Percentiles rank a stretch among this genome's conserved stretches.
Conservation (phyloP, 2,113 vertebrate species). For the Notarius quadriscutis region DNA sequence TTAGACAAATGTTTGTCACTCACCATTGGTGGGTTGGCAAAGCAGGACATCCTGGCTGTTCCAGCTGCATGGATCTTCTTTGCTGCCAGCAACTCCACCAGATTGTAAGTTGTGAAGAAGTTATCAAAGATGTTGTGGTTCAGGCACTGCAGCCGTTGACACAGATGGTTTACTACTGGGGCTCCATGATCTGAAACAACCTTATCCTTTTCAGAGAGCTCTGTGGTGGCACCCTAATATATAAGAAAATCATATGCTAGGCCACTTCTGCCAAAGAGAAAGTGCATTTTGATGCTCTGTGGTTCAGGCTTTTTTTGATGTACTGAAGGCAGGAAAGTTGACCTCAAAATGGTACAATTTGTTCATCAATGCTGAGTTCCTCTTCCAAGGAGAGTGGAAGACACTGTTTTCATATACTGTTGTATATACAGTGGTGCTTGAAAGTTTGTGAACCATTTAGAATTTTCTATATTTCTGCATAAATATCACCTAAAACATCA, state of each 20-base stretch:
- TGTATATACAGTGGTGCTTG: background rate
- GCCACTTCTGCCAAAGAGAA: background rate
- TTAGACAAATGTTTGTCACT: conserved; percentile 4
- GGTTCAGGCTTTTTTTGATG: background rate
- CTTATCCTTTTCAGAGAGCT: background rate
- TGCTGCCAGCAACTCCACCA: background rate
- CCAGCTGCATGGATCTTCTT: background rate
- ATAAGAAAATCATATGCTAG: conserved; percentile 1
- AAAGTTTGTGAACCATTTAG: too few relatives aligned
- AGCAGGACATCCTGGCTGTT: background rate
- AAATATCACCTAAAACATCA: too few relatives aligned
- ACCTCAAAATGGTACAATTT: background rate
- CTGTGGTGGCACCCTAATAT: background rate
- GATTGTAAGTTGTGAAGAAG: too few relatives aligned
- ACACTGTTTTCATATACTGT: background rate
- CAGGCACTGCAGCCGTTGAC: background rate
- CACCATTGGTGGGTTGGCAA: background rate
- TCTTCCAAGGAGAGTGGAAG: background rate
- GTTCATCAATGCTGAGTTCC: background rate
- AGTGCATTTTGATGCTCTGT: background rate
- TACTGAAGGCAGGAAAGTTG: background rate
- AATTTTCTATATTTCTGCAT: too few relatives aligned
- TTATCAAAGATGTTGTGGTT: background rate
- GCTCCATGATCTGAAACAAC: background rate
- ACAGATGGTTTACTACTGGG: background rate